Evolutionary conservation across 2,888 invertebrate species (phyloP), one percentile per base, ranked within the genome.

Genomic region (Aquatica leii): DNA sequence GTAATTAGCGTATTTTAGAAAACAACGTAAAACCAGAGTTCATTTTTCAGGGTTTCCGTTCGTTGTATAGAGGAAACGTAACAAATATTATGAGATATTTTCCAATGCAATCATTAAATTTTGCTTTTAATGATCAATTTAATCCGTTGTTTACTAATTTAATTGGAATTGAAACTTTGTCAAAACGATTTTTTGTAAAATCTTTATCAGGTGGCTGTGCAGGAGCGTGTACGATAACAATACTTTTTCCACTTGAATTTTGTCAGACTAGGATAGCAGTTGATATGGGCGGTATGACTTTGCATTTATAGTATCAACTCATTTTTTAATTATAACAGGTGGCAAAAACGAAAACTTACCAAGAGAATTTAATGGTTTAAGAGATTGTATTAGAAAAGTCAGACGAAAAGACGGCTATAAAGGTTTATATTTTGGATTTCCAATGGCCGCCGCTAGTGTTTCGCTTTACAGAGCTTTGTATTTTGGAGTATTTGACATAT

Each of bases 51-150:
- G 59, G 67, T 8, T 37, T 67, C 49, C 43, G 55, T 9, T 68
- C 70, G 54, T 66, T 69, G 61, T 68, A 71, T 66, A 35, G 72
- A 53, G 70, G 71, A 17, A 70, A 71, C 49, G 67, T 59, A 14
- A 62, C 61, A 1, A 70, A 69, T 35, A 34, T 71, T 6, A 24
- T 69, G 1, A 61, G 71, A 15, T 70, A 70, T 43, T 62, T 70
- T 37, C 71, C 70, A 9, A 56, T 64, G 1, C 70, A 70, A 63
- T 67, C 71, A 41, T 37, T 71, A 35, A 71, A 70, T 56, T 71
- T 71, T 50, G 37, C 71, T 5, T 66, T 71, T 34, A 61, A 69
- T 35, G 65, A 67, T 18, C 15, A 34, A 17, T 68, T 59, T 6
- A 24, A 6, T 24, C 6, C 24, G 9, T 8, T 40, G 6, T 34